These are phyloP conservation scores for Bergia sp. DNA, from an alignment of 92 coral and sea anemone species.

Conservation along the genomic window DNA sequence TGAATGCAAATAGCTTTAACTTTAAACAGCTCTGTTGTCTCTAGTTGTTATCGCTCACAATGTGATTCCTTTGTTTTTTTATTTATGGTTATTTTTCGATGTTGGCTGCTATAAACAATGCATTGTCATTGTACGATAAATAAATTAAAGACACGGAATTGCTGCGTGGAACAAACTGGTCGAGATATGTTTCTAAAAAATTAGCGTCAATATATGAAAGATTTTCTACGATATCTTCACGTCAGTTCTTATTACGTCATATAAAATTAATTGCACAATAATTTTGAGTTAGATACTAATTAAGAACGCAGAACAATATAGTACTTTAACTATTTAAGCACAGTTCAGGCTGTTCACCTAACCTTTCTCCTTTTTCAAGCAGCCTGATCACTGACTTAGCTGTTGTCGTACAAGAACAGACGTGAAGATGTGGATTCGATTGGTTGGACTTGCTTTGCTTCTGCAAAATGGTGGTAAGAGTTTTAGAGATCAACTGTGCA, in stretches of 20 bases:
- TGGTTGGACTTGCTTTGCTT: neutral
- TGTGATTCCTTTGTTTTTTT: neutral
- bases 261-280: neutral
- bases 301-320: neutral
- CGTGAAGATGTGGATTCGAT: constrained; percentile 6
- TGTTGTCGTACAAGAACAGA: neutral
- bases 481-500: too few relatives aligned
- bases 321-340: neutral
- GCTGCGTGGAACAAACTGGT: neutral
- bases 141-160: neutral
- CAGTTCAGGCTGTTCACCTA: neutral
- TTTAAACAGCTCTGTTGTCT: neutral
- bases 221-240: neutral
- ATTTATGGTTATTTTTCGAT: neutral
- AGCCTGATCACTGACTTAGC: neutral
- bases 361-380: neutral
- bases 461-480: neutral
- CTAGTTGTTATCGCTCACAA: neutral
- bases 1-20: neutral
- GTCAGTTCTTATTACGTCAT: neutral
- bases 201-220: neutral
- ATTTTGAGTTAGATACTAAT: neutral
- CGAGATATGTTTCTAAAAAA: too few relatives aligned
- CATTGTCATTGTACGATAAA: neutral
- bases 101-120: neutral